Percentiles rank a stretch among this genome's conserved stretches.
These are phyloP conservation scores for Heterodera filipjevi DNA, from an alignment of 2,888 invertebrate species.

Conservation along the genomic window DNA sequence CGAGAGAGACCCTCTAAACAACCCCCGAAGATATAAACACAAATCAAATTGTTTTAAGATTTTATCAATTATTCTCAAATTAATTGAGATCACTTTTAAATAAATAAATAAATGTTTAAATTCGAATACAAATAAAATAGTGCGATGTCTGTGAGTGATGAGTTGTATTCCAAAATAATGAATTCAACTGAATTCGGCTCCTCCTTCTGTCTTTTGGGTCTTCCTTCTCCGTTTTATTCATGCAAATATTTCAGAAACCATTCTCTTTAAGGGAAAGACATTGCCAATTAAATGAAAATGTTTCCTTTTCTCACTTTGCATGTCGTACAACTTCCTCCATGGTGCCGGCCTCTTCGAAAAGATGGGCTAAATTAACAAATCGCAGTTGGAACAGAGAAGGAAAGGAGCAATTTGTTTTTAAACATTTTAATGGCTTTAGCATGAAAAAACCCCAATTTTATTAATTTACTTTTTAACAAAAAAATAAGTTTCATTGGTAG, in stretches of 20 bases:
- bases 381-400: not conserved
- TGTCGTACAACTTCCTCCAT: conserved; percentile 27
- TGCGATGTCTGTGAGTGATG: too few species aligned
- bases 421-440: too few species aligned
- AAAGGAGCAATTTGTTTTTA: not conserved
- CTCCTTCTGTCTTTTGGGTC: not conserved
- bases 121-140: not conserved
- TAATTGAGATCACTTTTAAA: not conserved
- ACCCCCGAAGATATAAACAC: too few species aligned
- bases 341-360: conserved; percentile 30
- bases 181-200: not conserved
- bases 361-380: conserved; percentile 6
- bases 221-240: too few species aligned
- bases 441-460: too few species aligned
- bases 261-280: conserved; percentile 3
- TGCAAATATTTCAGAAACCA: conserved; percentile 22
- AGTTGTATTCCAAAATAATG: not conserved
- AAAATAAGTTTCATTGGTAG: too few species aligned
- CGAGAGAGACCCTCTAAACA: too few species aligned
- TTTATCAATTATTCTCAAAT: not conserved
- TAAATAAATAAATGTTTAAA: not conserved
- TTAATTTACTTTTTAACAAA: too few species aligned
- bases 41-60: too few species aligned
- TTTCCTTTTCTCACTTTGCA: conserved; percentile 22
- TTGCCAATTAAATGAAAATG: not conserved